A percentile compares a stretch with the other conserved stretches of the same genome.
phyloP scores from a whole-genome alignment of 1,140 invertebrate genomes.

The Neuroterus valhalla region DNA sequence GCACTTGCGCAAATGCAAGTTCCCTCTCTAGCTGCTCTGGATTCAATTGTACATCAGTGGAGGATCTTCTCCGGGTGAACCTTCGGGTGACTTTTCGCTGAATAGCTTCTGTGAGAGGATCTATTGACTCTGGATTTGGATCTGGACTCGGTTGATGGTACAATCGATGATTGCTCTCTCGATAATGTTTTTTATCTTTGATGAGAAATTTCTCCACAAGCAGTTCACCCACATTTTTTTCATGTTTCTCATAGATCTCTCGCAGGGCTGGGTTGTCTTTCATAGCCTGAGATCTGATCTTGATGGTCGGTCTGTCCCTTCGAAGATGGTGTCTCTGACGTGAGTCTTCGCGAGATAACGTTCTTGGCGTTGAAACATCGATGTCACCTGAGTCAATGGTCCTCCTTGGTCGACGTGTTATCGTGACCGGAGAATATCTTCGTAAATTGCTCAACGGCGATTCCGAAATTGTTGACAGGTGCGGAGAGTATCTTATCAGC shows the following conservation, averaged over 20 bases:
- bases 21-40: conserved; percentile 64
- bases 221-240: conserved; percentile 82
- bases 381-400: conserved; percentile 90
- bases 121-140: conserved; percentile 27
- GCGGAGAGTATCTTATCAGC: conserved; percentile 79
- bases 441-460: conserved; percentile 67
- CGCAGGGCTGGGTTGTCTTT: conserved; percentile 74
- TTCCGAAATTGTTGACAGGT: conserved; percentile 84
- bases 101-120: conserved; percentile 49
- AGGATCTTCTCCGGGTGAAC: conserved; percentile 67
- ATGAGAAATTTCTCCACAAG: conserved; percentile 86
- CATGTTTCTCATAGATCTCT: conserved; percentile 65
- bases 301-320: conserved; percentile 66
- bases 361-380: conserved; percentile 82
- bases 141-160: conserved; percentile 56
- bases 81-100: conserved; percentile 63
- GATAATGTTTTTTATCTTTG: conserved; percentile 77
- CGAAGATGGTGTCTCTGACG: conserved; percentile 56
- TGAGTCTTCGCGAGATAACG: conserved; percentile 53
- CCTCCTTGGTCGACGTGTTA: conserved; percentile 68
- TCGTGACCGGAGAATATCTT: conserved; percentile 51
- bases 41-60: conserved; percentile 65
- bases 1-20: conserved; percentile 64
- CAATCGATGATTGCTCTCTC: conserved; percentile 51
- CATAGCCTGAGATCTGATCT: conserved; percentile 70